Conservation (phyloP, 2,113 vertebrate species). For the Nansenia antarctica region DNA sequence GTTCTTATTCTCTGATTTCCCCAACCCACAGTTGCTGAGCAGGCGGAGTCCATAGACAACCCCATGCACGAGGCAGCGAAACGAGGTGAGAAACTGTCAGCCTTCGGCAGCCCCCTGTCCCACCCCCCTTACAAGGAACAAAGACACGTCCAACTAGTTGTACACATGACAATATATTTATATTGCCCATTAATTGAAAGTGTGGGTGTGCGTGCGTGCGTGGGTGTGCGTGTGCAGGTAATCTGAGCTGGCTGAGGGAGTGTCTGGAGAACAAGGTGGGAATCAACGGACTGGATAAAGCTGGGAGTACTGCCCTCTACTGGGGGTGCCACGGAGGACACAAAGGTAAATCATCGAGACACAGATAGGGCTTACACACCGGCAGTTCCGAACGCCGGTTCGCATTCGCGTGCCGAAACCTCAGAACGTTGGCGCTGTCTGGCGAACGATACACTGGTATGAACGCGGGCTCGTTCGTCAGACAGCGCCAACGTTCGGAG, state of each 20-base stretch:
- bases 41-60: conserved; percentile 95
- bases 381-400: too few species aligned
- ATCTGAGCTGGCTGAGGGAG: conserved; percentile 95
- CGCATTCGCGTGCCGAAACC: too few species aligned
- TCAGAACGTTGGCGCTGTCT: too few species aligned
- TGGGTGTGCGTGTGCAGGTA: conserved; percentile 80
- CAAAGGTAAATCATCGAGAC: conserved; percentile 83
- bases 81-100: conserved; percentile 75
- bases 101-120: neutral
- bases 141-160: too few species aligned
- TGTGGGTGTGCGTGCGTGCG: conserved; percentile 24
- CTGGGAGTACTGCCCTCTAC: conserved; percentile 95
- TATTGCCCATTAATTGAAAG: too few species aligned
- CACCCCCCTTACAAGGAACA: neutral
- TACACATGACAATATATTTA: neutral
- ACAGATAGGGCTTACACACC: too few species aligned
- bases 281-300: conserved; percentile 95
- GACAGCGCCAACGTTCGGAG: too few species aligned
- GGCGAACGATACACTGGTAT: too few species aligned
- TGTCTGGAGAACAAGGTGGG: conserved; percentile 96
- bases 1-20: conserved; percentile 8
- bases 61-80: conserved; percentile 97
- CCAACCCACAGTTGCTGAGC: conserved; percentile 85
- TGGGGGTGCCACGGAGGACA: conserved; percentile 97
- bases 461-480: too few species aligned